Base-by-base conservation (phyloP, 2,888 invertebrate genomes). In the Molorchus minor region DNA sequence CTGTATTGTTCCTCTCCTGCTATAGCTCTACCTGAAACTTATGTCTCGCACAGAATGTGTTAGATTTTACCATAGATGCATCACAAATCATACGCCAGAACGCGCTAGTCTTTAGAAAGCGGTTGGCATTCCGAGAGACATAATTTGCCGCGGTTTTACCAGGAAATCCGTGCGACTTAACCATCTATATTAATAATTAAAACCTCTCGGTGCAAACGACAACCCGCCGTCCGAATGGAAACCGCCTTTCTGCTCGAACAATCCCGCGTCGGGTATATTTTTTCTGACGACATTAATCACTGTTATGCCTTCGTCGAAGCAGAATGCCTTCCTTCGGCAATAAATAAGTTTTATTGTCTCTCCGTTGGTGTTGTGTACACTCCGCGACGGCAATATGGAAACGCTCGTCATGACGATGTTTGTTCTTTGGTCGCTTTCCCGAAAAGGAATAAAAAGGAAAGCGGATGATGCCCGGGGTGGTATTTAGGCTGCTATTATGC, bases 251-350 rank as follows among this genome's bases (percentile, higher is more conserved):
- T 21, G n/a, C 36, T 25, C 16, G 49, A 49, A 21, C 38, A 49
- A 49, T 5, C 25, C 21, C 12, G 17, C 13, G 21, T 21, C 25
- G 21, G 36, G 12, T 20, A 38, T 38, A 44, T 49, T 49, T 49
- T 45, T 45, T 45, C 45, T 21, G 25, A 16, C 12, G 25, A 29
- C 21, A 49, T 49, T 38, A 49, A 49, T 49, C 21, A 36, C 49
- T 49, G 35, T 49, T 49, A 36, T 38, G 49, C 8, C 12, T 38
- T 38, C 49, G 36, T 38, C 36, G 20, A 49, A 49, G 49, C 49
- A 36, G 49, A 49, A 49, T 49, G 36, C 49, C 49, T 35, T 49
- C 36, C 36, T 35, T 17, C 25, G 36, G 36, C 49, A 38, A 36
- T 36, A 38, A 38, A 36, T 49, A 36, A 49, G 25, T 33, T 33